Evolutionary conservation across 2,113 vertebrate species (phyloP).

Genomic region (Melanotaenia duboulayi): DNA sequence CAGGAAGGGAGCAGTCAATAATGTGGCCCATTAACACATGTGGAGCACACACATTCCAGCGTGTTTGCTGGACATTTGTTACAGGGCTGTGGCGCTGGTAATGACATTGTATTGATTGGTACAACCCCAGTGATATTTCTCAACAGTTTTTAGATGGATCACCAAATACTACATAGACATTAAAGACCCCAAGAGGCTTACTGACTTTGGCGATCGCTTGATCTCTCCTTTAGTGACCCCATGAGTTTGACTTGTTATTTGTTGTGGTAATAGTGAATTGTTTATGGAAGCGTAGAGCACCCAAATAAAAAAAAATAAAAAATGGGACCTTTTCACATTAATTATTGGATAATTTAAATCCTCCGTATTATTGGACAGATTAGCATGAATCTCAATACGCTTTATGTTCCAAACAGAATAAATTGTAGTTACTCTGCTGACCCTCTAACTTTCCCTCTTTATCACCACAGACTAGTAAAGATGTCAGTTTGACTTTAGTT

Average conservation of each 20-base stretch:
- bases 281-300: neutral
- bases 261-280: neutral
- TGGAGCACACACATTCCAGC: constrained; percentile 14
- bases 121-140: no score
- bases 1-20: constrained; percentile 42
- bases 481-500: no score
- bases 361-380: no score
- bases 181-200: neutral
- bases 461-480: no score
- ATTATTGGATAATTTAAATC: no score
- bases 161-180: neutral
- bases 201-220: neutral
- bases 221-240: neutral
- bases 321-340: no score
- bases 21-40: constrained; percentile 25
- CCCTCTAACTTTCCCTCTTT: no score
- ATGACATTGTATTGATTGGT: neutral
- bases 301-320: no score
- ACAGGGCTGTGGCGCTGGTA: neutral
- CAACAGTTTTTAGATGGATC: no score
- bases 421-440: no score
- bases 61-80: constrained; percentile 1
- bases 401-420: no score
- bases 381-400: no score
- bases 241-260: neutral